Percentiles rank a stretch among this genome's conserved stretches.
Evolutionary conservation across 2,797 vertebrate species (phyloP).

Genomic region (Myiothlypis coronata): DNA sequence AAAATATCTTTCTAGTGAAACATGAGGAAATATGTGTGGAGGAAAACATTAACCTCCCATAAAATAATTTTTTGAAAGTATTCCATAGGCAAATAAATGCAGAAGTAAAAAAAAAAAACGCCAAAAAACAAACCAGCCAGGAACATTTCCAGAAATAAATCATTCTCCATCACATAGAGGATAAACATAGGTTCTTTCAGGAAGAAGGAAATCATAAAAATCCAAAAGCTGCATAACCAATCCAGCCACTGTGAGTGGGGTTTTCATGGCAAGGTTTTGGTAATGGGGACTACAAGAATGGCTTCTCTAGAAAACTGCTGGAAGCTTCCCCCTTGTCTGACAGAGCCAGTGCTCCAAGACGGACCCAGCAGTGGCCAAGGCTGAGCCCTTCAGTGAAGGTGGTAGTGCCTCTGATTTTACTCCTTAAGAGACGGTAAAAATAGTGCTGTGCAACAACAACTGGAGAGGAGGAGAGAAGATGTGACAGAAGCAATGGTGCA

Average conservation of each 20-base stretch:
- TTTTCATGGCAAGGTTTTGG: not conserved
- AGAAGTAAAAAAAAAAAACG: not conserved
- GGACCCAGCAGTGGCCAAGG: not conserved
- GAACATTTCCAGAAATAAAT: not conserved
- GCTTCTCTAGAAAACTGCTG: too few relatives aligned
- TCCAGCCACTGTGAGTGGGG: not conserved
- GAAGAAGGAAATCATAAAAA: not conserved
- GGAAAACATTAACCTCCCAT: not conserved
- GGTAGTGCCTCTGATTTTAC: not conserved
- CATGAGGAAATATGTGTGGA: not conserved
- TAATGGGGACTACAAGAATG: not conserved
- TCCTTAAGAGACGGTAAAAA: not conserved
- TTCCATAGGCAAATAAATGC: not conserved
- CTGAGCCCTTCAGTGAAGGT: not conserved
- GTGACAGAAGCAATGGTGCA: not conserved
- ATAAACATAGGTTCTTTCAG: not conserved
- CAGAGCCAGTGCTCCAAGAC: not conserved
- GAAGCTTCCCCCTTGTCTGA: fast-evolving
- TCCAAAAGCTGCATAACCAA: not conserved
- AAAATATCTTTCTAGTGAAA: not conserved
- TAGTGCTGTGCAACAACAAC: not conserved
- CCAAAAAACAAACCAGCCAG: not conserved
- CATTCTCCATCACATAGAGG: not conserved
- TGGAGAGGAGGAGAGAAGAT: not conserved
- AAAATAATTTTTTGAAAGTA: not conserved